Evolutionary conservation across 2,797 vertebrate species (phyloP), one percentile per base, ranked within the genome.

Genomic region (Fundulus diaphanus): DNA sequence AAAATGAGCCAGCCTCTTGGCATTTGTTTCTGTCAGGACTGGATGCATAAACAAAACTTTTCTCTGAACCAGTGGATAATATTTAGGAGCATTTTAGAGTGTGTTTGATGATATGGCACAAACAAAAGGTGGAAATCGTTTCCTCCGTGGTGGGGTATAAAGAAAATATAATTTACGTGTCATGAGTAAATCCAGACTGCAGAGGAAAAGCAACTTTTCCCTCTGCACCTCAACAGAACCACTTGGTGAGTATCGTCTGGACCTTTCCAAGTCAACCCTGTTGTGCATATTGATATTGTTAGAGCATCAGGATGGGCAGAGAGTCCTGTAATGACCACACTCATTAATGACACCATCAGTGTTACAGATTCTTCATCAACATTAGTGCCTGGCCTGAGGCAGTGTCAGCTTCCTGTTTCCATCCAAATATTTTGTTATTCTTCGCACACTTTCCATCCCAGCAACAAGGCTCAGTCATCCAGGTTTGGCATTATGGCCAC

Each of bases 281-380:
- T 68, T 70, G 74, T 81, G 65, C 82, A 85, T 80, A 82, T 87
- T 86, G 76, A 83, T 82, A 68, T 29, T 6, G 0, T 37, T 70
- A 63, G 76, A 72, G 5, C 75, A 46, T 7, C 40, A 73, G 72
- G 73, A 83, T 24, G 79, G 81, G 73, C 59, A 16, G 29, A 67
- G 72, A 40, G 29, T 71, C 71, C 73, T 15, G 44, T 85, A 81
- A 82, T 79, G 88, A 77, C 68, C 44, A 5, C 37, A 3, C 74
- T 46, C 84, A 75, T 86, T 85, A 89, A 78, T 27, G 40, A 68
- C 82, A 49, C 72, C 88, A 85, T 76, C 85, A 76, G 65, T 44
- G 74, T 6, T 68, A 57, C 65, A 29, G 71, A 74, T 66, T 72
- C 77, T 81, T 76, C 54, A 48, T 84, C 84, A 79, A 72, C 88